Base-by-base conservation (phyloP, 92 coral and sea anemone genomes). In the Pocillopora grandis region DNA sequence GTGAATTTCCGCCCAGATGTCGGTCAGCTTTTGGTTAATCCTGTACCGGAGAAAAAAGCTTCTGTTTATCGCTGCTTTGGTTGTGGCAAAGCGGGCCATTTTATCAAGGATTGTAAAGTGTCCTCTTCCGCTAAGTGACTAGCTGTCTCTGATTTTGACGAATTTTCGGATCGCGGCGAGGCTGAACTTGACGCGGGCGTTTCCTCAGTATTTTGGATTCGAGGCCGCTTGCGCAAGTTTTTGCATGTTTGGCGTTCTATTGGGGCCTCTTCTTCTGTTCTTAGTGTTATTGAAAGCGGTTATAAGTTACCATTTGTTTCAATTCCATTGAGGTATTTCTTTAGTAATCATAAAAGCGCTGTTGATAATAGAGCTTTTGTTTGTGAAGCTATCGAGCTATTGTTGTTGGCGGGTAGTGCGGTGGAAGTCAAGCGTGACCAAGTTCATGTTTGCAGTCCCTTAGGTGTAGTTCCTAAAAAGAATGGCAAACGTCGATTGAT, bases 71-170 rank as follows among this genome's bases (percentile, higher is more conserved):
- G 84, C 35, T 78, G 89, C 14, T 85, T 85, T 62, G 89, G 89
- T 71, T 85, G 89, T 21, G 88, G 88, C 23, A 84, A 77, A 68
- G 89, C 89, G 58, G 78, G 89, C n/a, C 85, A 86, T 74, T 86
- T 77, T 16, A 31, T 86, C 58, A 70, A 79, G 83, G 84, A 86
- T 31, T 86, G 84, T 55, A 86, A 61, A 73, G 89, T 73, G 59
- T 1, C 89, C 74, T 20, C 89, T 72, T 63, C 69, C 31, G 35
- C 77, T 71, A 86, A 86, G 74, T 86, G 85, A 86, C 89, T 78
- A 71, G 80, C 64, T 72, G 79, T 70, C 62, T 61, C 71, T 58
- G 57, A 69, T 59, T 74, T 77, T 71, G 79, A 74, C 49, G 66
- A 77, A 48, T 36, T 77, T 71, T 66, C 57, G 67, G 75, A 75